Conservation (phyloP, 2,113 vertebrate species). For the Syngnathus typhle region DNA sequence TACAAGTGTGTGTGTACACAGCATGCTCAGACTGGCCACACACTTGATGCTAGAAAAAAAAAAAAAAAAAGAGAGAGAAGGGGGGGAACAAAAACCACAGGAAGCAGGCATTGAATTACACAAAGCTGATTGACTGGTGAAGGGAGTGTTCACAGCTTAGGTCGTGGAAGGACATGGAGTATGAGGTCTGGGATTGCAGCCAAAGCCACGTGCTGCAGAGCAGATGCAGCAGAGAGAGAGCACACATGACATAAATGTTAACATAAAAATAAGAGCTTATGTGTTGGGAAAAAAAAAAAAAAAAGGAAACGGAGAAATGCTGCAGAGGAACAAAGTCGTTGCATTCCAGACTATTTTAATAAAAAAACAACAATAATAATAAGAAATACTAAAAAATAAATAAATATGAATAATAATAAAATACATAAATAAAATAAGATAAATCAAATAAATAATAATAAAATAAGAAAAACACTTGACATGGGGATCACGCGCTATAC, state of each 20-base stretch:
- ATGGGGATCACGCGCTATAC: neutral
- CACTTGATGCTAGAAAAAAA: conserved; percentile 25
- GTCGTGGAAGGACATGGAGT: conserved; percentile 54
- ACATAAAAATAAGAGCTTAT: conserved; percentile 6
- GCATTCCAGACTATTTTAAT: neutral
- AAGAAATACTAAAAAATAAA: neutral
- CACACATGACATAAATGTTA: conserved; percentile 23
- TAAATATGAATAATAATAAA: neutral
- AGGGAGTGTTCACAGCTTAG: conserved; percentile 21
- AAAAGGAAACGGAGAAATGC: conserved; percentile 22
- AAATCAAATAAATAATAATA: neutral
- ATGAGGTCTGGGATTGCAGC: conserved; percentile 33
- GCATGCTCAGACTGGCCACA: conserved; percentile 12
- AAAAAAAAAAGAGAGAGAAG: conserved; percentile 15
- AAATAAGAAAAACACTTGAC: neutral
- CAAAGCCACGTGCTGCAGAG: conserved; percentile 37
- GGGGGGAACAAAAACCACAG: conserved; percentile 11
- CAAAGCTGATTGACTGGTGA: conserved; percentile 36
- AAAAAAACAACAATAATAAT: neutral
- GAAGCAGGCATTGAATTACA: conserved; percentile 57
- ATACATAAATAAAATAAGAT: neutral
- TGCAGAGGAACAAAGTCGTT: neutral
- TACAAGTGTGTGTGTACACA: conserved; percentile 7
- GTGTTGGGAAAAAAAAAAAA: conserved; percentile 1
- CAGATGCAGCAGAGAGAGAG: conserved; percentile 23